These are phyloP conservation scores for Manacus vitellinus DNA, from an alignment of 2,113 vertebrate species.

Conservation along the genomic window DNA sequence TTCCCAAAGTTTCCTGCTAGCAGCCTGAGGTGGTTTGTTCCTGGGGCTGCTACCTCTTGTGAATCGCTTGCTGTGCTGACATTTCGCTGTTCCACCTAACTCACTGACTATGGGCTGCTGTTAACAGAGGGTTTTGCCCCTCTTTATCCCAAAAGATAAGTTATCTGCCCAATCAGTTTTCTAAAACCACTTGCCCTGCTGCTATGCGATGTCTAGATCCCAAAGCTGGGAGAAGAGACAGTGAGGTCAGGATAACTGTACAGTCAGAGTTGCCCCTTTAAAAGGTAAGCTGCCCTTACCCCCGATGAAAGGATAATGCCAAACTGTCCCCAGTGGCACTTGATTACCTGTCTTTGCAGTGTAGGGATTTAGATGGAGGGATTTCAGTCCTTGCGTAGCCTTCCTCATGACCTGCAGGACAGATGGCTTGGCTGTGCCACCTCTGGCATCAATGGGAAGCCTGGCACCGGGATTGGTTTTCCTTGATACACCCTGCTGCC, in stretches of 20 bases:
- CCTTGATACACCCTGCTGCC: background rate
- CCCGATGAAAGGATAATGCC: accelerated
- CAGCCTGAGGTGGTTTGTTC: accelerated
- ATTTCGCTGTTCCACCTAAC: background rate
- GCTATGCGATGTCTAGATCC: background rate
- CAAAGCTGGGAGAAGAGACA: background rate
- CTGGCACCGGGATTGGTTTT: background rate
- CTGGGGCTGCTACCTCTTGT: background rate
- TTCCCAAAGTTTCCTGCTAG: accelerated
- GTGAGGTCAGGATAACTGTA: background rate
- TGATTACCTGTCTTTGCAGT: background rate
- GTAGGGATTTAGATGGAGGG: background rate
- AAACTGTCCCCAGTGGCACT: background rate
- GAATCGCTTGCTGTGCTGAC: accelerated
- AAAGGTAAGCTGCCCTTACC: background rate
- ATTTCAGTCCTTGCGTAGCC: background rate
- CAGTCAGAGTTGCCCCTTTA: background rate
- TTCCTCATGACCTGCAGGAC: accelerated
- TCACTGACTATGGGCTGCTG: background rate
- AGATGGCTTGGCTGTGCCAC: background rate
- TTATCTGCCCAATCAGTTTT: background rate
- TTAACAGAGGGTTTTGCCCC: background rate
- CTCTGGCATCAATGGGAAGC: background rate
- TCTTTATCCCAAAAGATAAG: background rate
- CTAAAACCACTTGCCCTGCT: background rate